Conservation (phyloP, 2,113 vertebrate genomes). For the western clawed frog (Xenopus tropicalis) region DNA sequence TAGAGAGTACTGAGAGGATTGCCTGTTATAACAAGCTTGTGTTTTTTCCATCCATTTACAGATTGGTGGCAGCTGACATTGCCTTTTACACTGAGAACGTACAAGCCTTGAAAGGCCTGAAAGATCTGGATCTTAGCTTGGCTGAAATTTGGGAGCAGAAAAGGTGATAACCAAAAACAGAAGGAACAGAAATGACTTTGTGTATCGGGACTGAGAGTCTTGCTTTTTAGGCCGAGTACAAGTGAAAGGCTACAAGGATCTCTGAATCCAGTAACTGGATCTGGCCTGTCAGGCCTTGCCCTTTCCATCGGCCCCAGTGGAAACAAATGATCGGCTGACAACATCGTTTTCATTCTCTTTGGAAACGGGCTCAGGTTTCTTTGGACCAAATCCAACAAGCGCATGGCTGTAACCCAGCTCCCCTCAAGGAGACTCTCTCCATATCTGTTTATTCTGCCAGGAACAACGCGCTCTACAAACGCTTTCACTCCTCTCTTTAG, state of each 20-base stretch:
- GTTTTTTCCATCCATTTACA: slow-evolving; percentile 48
- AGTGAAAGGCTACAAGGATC: slow-evolving; percentile 36
- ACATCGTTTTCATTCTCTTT: slow-evolving; percentile 66
- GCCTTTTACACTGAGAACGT: slow-evolving; percentile 97
- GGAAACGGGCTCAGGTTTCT: slow-evolving; percentile 80
- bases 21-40: too few species aligned
- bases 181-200: slow-evolving; percentile 23
- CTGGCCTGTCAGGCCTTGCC: slow-evolving; percentile 54
- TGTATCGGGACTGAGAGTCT: slow-evolving; percentile 12
- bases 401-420: slow-evolving; percentile 79
- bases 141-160: slow-evolving; percentile 98
- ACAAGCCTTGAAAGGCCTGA: slow-evolving; percentile 87
- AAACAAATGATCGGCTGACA: slow-evolving; percentile 62
- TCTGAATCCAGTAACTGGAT: slow-evolving; percentile 50
- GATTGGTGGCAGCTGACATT: slow-evolving; percentile 91
- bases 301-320: slow-evolving; percentile 50
- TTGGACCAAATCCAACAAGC: slow-evolving; percentile 82
- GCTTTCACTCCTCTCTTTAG: slow-evolving; percentile 33
- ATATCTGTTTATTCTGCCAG: slow-evolving; percentile 71
- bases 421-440: slow-evolving; percentile 69
- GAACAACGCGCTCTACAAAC: slow-evolving; percentile 47
- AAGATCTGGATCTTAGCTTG: slow-evolving; percentile 90
- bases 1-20: too few species aligned
- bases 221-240: slow-evolving; percentile 9
- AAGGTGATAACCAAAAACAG: slow-evolving; percentile 83